phyloP scores from a whole-genome alignment of 2,888 invertebrate genomes.

The Hypsopygia costalis region DNA sequence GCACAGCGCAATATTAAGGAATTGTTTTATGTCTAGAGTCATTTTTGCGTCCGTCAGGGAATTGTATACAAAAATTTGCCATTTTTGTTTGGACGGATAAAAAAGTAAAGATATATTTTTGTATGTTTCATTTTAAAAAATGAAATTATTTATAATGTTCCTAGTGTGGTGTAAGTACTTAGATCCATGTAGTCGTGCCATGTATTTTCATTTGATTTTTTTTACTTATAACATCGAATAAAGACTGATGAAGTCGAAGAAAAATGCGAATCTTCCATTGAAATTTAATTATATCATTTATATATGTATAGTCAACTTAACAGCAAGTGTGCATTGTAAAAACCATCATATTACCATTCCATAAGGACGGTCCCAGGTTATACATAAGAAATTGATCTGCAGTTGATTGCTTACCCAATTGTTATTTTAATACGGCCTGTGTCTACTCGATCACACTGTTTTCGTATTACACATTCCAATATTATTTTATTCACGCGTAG shows the following conservation, averaged over 20 bases:
- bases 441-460: too few species aligned
- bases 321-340: too few species aligned
- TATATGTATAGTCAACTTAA: too few species aligned
- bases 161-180: conserved; percentile 55
- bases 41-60: conserved; percentile 2
- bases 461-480: background rate
- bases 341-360: too few species aligned
- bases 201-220: conserved; percentile 40
- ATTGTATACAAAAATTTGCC: conserved; percentile 40
- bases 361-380: too few species aligned
- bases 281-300: background rate
- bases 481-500: background rate
- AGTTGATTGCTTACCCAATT: too few species aligned
- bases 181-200: conserved; percentile 61
- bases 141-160: conserved; percentile 55
- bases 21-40: conserved; percentile 7
- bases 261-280: conserved; percentile 19
- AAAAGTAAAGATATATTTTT: conserved; percentile 55
- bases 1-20: background rate
- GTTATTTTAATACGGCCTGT: too few species aligned
- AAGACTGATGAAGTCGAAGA: conserved; percentile 62
- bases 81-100: conserved; percentile 38
- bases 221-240: conserved; percentile 57
- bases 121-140: conserved; percentile 50
- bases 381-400: too few species aligned